phyloP scores from a whole-genome alignment of 2,113 vertebrate genomes.

The Balaenoptera acutorostrata region DNA sequence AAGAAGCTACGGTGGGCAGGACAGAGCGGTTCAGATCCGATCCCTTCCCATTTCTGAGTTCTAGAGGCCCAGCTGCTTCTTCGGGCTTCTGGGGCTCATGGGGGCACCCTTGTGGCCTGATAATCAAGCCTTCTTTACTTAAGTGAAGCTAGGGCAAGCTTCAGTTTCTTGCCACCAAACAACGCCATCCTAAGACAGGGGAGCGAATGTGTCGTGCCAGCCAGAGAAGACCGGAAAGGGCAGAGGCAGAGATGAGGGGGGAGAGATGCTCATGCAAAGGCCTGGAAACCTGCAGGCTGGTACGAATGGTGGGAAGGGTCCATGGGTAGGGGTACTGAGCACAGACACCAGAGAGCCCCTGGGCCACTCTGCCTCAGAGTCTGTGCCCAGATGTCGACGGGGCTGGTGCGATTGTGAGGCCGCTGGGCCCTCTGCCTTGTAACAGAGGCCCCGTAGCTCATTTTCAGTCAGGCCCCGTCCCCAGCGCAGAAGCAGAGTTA shows the following conservation, averaged over 20 bases:
- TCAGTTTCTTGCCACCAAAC: background rate
- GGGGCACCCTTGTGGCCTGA: background rate
- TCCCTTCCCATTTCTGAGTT: background rate
- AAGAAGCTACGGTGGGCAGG: rapidly evolving
- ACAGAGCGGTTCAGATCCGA: rapidly evolving
- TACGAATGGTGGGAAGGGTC: rapidly evolving
- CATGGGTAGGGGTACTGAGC: rapidly evolving
- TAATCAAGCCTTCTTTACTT: background rate
- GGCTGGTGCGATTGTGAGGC: background rate
- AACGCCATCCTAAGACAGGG: rapidly evolving
- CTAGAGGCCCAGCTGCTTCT: background rate
- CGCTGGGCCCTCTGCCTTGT: rapidly evolving
- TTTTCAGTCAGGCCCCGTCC: slow-evolving; percentile 52
- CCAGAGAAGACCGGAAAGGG: background rate
- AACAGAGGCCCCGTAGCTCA: background rate
- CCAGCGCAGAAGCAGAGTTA: slow-evolving; percentile 67
- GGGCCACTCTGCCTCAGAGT: rapidly evolving
- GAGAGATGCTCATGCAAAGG: rapidly evolving
- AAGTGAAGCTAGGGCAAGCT: background rate
- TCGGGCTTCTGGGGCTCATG: background rate
- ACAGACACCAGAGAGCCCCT: rapidly evolving
- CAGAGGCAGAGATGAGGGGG: background rate
- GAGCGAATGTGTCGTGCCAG: rapidly evolving
- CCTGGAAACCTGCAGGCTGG: background rate
- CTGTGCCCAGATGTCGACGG: rapidly evolving